Percentiles rank a stretch among this genome's conserved stretches.
Conservation (phyloP, 2,888 invertebrate species). For the Xanthostigma xanthostigma region DNA sequence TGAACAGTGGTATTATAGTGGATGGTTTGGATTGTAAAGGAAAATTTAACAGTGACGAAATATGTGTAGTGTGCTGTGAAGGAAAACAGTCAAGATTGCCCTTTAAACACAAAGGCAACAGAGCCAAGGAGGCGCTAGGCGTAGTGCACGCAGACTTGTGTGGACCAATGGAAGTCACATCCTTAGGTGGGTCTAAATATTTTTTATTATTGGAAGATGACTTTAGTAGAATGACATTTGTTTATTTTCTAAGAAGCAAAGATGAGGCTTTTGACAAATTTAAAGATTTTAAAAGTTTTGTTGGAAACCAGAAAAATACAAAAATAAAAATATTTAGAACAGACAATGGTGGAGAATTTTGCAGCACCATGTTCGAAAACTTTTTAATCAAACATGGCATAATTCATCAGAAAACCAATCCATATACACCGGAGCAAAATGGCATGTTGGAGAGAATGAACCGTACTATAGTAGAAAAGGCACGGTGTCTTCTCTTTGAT, state of each 20-base stretch:
- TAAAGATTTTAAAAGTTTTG: slow-evolving; percentile 13
- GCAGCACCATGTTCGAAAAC: slow-evolving; percentile 10
- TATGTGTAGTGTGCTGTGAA: too few species aligned
- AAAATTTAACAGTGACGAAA: background rate
- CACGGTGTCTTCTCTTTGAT: slow-evolving; percentile 9
- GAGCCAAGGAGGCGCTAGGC: too few species aligned
- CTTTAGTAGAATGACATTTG: too few species aligned
- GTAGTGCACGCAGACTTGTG: too few species aligned
- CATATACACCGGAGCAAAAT: slow-evolving; percentile 10
- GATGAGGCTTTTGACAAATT: slow-evolving; percentile 1
- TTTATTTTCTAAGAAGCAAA: too few species aligned
- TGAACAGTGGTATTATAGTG: too few species aligned
- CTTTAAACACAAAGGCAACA: too few species aligned
- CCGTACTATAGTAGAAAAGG: slow-evolving; percentile 8
- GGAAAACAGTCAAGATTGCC: too few species aligned
- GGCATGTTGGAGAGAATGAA: slow-evolving; percentile 10
- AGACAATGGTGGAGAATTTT: slow-evolving; percentile 17
- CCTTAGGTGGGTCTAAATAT: too few species aligned
- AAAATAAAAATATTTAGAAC: slow-evolving; percentile 15
- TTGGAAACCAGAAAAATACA: slow-evolving; percentile 13
- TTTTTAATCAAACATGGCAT: slow-evolving; percentile 10
- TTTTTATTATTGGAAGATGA: too few species aligned
- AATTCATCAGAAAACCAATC: slow-evolving; percentile 6
- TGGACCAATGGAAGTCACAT: too few species aligned
- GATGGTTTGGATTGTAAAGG: background rate